Base-by-base conservation (phyloP, 2,888 invertebrate genomes). In the Leucophenga maculata region DNA sequence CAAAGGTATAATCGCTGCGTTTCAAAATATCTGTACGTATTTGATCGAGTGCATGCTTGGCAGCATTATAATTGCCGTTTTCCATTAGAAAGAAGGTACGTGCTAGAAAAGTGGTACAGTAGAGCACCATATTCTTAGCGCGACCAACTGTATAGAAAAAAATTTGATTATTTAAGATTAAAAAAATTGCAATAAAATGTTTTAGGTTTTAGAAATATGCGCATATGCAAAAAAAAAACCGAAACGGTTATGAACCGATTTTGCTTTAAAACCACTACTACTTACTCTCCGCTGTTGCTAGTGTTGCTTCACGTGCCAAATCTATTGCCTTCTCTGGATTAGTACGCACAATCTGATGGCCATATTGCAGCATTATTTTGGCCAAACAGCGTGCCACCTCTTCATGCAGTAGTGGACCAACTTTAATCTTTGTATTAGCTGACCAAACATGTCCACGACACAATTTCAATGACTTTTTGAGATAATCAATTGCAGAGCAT, bases 381-480 rank as follows among this genome's bases (percentile, higher is more conserved):
- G 80, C 78, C 11, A 82, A 72, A 3, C 72, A 69, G 6, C 75
- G 74, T 11, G 78, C 81, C 22, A 83, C 78, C 3, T 73, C 50
- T 0, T 75, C 80, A 60, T 85, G 85, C 1, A 83, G 68, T 3
- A 76, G 76, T 0, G 74, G 69, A 16, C 74, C 73, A 0, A 72
- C 44, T 0, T 74, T 75, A 70, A 70, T 75, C 0, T 74, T 74
- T 6, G 70, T 62, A 39, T 83, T 76, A 0, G 78, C 72, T 1
- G 72, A 68, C 86, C 86, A 86, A 65, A 70, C 77, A 13, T 82
- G 78, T 0, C 84, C 82, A 0, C 79, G 75, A 1, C 78, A 77
- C 67, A 86, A 72, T 11, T 69, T 59, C 59, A 86, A 72, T 0
- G 84, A 75, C 6, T 76, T 72, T 62, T 79, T 70, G 13, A 86